Percentiles rank a stretch among this genome's conserved stretches.
Conservation (phyloP, 2,113 vertebrate genomes). For the Entelurus aequoreus region DNA sequence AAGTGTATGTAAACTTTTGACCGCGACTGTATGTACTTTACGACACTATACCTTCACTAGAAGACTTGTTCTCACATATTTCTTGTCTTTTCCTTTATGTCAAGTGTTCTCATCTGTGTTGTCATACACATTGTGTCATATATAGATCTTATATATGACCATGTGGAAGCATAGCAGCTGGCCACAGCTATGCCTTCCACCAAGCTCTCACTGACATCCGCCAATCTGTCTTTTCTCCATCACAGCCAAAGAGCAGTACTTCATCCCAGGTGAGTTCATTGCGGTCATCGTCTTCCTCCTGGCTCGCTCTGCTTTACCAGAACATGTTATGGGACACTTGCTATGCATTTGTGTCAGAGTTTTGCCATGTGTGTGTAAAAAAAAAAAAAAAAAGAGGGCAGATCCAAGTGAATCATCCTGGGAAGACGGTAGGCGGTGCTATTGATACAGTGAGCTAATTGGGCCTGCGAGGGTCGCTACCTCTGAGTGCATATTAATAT, state of each 20-base stretch:
- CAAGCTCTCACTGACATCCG: conserved; percentile 62
- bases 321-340: conserved; percentile 16
- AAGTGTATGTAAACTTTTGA: too few relatives aligned
- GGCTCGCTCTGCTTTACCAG: conserved; percentile 26
- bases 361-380: background rate
- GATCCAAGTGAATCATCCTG: background rate
- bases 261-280: conserved; percentile 77
- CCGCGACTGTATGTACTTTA: too few relatives aligned
- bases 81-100: conserved; percentile 6
- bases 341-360: background rate
- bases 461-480: conserved; percentile 8
- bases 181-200: conserved; percentile 52
- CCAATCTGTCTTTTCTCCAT: conserved; percentile 72
- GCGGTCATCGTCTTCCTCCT: conserved; percentile 34
- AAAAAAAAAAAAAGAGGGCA: background rate
- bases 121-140: conserved; percentile 52
- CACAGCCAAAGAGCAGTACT: conserved; percentile 81
- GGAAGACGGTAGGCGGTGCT: background rate
- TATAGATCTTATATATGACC: conserved; percentile 68
- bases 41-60: too few relatives aligned
- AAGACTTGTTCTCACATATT: background rate
- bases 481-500: conserved; percentile 19
- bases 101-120: conserved; percentile 23
- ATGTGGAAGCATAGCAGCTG: conserved; percentile 51
- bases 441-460: conserved; percentile 12